Base-by-base conservation (phyloP, 2,113 vertebrate genomes). In the Phaethornis superciliosus region DNA sequence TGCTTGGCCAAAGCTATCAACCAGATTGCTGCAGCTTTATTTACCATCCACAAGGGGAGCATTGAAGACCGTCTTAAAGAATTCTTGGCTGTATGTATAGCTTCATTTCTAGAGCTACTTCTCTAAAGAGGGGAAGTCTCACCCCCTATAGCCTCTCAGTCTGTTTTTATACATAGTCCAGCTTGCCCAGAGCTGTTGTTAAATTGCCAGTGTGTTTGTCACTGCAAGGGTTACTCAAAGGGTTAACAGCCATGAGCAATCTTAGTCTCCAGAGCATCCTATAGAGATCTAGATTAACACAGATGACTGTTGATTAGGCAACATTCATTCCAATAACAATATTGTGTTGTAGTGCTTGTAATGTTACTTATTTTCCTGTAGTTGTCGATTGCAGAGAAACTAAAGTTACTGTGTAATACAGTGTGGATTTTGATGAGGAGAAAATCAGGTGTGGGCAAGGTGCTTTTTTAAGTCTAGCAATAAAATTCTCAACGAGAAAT, bases 1-100 rank as follows among this genome's bases (percentile, higher is more conserved):
- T 99, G 99, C 96, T 97, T 99, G 98, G 99, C 99, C 75, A 99
- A 99, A 97, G 99, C 99, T 67, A 99, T 99, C 97, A 99, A 99
- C 97, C 99, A 99, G 98, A 99, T 99, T 32, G 99, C 99, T 77
- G 99, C 99, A 40, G 99, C 99, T 85, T 98, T 99, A 71, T 99
- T 99, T 96, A 99, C 99, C 95, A 99, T 99, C 97, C 99, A 99
- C 97, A 99, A 99, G 98, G 99, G 99, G 93, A 99, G 99, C 98
- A 99, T 99, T 90, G 99, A 99, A 97, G 99, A 99, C 81, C 99
- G 99, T 47, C 99, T 99, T 22, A 99, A 99, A 93, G 99, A 99
- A 97, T 99, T 99, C 97, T 97, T 99, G 92, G 99, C 99, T 35
- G 99, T 99, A 98, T 90, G 99, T 98, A 92, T 62, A 51, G 44